These are phyloP conservation scores for Odontomyia ornata DNA, from an alignment of 2,888 invertebrate species.

Conservation along the genomic window DNA sequence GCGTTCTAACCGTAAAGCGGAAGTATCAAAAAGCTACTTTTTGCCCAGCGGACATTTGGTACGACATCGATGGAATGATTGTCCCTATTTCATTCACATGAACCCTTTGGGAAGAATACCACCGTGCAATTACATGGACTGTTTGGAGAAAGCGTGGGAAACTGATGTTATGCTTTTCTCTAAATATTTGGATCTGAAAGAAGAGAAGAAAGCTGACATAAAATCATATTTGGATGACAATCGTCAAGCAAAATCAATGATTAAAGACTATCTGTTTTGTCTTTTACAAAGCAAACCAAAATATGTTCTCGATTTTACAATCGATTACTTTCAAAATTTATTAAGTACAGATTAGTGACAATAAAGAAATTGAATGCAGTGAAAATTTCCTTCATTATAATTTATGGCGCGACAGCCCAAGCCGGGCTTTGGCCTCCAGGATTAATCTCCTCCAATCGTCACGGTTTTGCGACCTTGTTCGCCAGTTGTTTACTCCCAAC, in stretches of 20 bases:
- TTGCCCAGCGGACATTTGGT: constrained; percentile 28
- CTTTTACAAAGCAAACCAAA: constrained; percentile 30
- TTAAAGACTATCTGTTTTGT: constrained; percentile 28
- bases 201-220: constrained; percentile 19
- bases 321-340: constrained; percentile 30
- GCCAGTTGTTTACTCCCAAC: too few relatives aligned
- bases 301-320: constrained; percentile 26
- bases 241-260: constrained; percentile 2
- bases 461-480: too few relatives aligned
- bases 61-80: constrained; percentile 31
- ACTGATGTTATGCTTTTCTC: constrained; percentile 20
- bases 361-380: neutral
- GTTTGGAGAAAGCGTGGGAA: constrained; percentile 12
- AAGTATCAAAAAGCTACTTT: constrained; percentile 32
- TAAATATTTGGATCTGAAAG: constrained; percentile 17
- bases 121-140: neutral
- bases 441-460: too few relatives aligned
- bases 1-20: constrained; percentile 26
- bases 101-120: constrained; percentile 9
- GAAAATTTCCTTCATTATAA: too few relatives aligned
- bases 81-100: constrained; percentile 38
- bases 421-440: too few relatives aligned
- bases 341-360: constrained; percentile 16
- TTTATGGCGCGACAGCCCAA: too few relatives aligned
- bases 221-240: constrained; percentile 30